Evolutionary conservation across 2,113 vertebrate species (phyloP).

Genomic region (Silurus glanis): DNA sequence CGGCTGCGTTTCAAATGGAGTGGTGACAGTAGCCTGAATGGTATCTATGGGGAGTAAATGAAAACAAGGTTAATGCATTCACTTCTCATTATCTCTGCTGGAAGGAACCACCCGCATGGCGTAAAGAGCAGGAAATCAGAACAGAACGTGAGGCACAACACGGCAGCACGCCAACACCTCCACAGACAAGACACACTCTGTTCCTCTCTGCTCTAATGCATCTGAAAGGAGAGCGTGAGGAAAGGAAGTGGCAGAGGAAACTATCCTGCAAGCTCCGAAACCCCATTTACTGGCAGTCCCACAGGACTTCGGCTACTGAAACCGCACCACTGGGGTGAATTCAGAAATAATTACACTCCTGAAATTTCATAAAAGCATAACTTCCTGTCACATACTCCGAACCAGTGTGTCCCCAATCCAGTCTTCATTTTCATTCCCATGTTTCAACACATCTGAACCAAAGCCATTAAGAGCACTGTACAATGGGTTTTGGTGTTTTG

Average conservation of each 20-base stretch:
- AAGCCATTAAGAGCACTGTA: background rate
- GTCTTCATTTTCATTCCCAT: background rate
- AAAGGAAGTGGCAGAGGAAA: constrained; percentile 18
- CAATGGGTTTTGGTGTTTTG: background rate
- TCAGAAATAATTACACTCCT: background rate
- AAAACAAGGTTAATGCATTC: constrained; percentile 79
- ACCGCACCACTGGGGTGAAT: background rate
- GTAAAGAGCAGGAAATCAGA: constrained; percentile 70
- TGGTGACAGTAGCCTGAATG: constrained; percentile 52
- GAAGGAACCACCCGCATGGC: constrained; percentile 63
- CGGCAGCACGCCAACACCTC: constrained; percentile 40
- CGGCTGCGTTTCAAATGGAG: constrained; percentile 54
- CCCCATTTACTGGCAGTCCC: background rate
- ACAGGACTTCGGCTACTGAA: background rate
- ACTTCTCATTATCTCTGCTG: constrained; percentile 69
- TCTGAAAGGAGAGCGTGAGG: constrained; percentile 54
- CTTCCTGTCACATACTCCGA: background rate
- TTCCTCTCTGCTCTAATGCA: constrained; percentile 48
- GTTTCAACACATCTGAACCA: background rate
- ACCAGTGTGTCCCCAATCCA: background rate
- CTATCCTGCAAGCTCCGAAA: constrained; percentile 47
- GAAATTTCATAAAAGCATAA: background rate
- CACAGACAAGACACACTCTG: constrained; percentile 57
- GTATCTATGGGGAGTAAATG: constrained; percentile 71
- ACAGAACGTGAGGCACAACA: constrained; percentile 54